Percentiles rank a stretch among this genome's conserved stretches.
phyloP scores from a whole-genome alignment of 2,113 vertebrate species.

The Turdus rufiventris region DNA sequence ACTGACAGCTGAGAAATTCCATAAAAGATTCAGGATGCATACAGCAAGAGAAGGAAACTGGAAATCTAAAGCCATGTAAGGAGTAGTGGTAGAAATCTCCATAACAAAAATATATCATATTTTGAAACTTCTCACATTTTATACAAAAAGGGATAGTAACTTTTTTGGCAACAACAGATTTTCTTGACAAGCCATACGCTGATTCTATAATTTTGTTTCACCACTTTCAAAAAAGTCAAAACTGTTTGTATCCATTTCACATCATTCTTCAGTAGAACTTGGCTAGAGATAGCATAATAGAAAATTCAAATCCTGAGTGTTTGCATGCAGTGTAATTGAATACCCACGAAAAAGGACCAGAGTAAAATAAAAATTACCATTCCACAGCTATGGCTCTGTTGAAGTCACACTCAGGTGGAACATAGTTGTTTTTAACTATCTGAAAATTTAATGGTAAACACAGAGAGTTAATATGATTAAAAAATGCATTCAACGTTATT shows the following conservation, averaged over 20 bases:
- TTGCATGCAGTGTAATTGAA: background rate
- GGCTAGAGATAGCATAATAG: background rate
- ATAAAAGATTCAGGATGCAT: background rate
- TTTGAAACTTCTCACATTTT: background rate
- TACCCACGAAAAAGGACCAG: accelerated
- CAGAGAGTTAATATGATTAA: background rate
- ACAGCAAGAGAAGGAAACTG: background rate
- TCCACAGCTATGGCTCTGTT: background rate
- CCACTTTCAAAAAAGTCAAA: background rate
- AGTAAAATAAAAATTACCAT: background rate
- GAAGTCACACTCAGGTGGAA: background rate
- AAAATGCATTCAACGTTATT: background rate
- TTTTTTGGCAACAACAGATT: background rate
- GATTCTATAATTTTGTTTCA: background rate
- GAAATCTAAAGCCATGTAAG: background rate
- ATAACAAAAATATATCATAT: accelerated
- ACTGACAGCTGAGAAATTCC: background rate
- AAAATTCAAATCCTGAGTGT: background rate
- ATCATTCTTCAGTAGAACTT: background rate
- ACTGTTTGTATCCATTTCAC: background rate
- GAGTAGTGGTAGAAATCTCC: background rate
- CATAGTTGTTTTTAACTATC: background rate
- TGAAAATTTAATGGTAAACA: background rate
- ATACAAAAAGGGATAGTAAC: background rate
- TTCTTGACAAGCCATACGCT: background rate